Percentiles rank a stretch among this genome's conserved stretches.
These are phyloP conservation scores for Phylloscopus collybita DNA, from an alignment of 2,797 vertebrate genomes.

Conservation along the genomic window DNA sequence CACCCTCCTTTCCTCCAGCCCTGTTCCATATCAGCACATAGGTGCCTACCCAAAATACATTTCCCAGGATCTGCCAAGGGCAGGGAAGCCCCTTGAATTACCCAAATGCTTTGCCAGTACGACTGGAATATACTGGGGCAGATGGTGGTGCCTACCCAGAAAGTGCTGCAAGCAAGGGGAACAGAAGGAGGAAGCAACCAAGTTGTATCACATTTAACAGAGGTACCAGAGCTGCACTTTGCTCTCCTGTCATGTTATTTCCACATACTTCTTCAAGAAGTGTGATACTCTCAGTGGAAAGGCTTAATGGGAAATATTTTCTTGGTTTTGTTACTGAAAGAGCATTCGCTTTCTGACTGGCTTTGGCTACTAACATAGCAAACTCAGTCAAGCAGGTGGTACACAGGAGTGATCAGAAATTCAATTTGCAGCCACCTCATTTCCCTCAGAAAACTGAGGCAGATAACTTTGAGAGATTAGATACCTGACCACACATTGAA, in stretches of 20 bases:
- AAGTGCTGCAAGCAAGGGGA: background rate
- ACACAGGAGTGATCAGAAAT: background rate
- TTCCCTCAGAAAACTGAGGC: background rate
- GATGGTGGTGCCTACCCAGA: background rate
- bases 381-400: background rate
- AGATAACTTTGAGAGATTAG: background rate
- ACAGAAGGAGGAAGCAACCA: background rate
- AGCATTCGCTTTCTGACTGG: background rate
- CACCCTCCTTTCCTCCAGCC: background rate
- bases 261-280: background rate
- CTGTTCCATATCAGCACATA: fast-evolving
- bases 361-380: background rate
- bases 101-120: background rate
- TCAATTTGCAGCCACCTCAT: background rate
- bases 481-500: background rate
- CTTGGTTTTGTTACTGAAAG: background rate
- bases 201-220: background rate
- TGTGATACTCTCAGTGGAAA: background rate
- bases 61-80: background rate
- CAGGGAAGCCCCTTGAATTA: background rate
- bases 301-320: background rate
- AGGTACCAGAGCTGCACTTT: background rate
- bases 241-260: background rate
- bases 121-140: background rate
- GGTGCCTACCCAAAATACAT: background rate